phyloP scores from a whole-genome alignment of 2,113 vertebrate genomes.

The Siniperca chuatsi region DNA sequence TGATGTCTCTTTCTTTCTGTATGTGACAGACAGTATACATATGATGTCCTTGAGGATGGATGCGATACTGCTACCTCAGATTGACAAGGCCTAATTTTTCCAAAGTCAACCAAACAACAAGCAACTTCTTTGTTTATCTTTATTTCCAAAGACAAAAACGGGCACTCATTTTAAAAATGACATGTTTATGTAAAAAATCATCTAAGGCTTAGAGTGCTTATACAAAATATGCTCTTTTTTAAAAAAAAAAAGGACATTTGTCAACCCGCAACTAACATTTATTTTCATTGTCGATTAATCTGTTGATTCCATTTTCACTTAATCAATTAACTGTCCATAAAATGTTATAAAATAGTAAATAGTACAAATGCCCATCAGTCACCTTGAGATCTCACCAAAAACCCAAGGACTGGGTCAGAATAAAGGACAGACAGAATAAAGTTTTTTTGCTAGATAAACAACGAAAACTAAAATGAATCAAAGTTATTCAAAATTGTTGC shows the following conservation, averaged over 20 bases:
- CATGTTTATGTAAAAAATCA: background rate
- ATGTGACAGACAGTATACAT: background rate
- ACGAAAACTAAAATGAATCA: too few species aligned
- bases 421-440: too few species aligned
- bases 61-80: background rate
- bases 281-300: background rate
- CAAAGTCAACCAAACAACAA: background rate
- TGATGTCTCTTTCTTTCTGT: conserved; percentile 1
- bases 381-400: background rate
- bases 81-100: background rate
- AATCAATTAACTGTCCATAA: background rate
- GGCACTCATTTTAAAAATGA: background rate
- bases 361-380: background rate
- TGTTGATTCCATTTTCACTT: background rate
- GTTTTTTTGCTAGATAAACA: too few species aligned
- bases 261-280: background rate
- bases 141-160: background rate
- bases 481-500: background rate
- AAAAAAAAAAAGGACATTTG: background rate
- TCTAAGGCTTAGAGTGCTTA: too few species aligned
- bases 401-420: too few species aligned
- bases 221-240: background rate
- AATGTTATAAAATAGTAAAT: background rate
- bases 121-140: background rate
- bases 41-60: background rate